These are phyloP conservation scores for Enteromius trimaculatus DNA, from an alignment of 2,797 vertebrate species.

Conservation along the genomic window DNA sequence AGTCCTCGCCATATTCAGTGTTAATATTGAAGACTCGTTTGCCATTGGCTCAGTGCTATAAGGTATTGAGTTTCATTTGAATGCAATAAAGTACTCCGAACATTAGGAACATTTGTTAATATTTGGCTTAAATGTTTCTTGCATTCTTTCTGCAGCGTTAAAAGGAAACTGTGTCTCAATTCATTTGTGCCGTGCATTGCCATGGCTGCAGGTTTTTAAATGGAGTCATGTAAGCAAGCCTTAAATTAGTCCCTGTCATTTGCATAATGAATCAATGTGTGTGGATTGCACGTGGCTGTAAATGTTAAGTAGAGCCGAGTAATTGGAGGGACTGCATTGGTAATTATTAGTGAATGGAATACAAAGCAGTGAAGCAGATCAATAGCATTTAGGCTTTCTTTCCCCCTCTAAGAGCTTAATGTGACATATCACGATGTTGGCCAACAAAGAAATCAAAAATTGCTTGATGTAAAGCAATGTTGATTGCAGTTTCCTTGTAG, in stretches of 20 bases:
- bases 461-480: slow-evolving; percentile 31
- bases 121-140: neutral
- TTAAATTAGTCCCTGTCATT: slow-evolving; percentile 71
- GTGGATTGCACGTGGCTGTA: slow-evolving; percentile 72
- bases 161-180: slow-evolving; percentile 68
- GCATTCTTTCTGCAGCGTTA: slow-evolving; percentile 22
- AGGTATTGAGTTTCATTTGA: slow-evolving; percentile 1
- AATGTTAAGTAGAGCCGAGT: slow-evolving; percentile 73
- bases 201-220: slow-evolving; percentile 78
- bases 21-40: slow-evolving; percentile 21
- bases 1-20: slow-evolving; percentile 16
- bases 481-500: slow-evolving; percentile 30
- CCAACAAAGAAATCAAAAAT: slow-evolving; percentile 28
- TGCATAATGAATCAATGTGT: slow-evolving; percentile 75
- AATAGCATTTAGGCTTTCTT: slow-evolving; percentile 64
- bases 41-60: neutral
- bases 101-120: neutral
- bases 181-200: slow-evolving; percentile 67
- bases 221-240: slow-evolving; percentile 73
- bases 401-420: slow-evolving; percentile 61
- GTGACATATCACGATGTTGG: slow-evolving; percentile 40
- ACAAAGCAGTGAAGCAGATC: slow-evolving; percentile 75
- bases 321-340: slow-evolving; percentile 75
- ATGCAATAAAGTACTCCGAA: neutral
- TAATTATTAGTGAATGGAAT: slow-evolving; percentile 82